Base-by-base conservation (phyloP, 2,888 invertebrate genomes). In the Muschampia plurimacula region DNA sequence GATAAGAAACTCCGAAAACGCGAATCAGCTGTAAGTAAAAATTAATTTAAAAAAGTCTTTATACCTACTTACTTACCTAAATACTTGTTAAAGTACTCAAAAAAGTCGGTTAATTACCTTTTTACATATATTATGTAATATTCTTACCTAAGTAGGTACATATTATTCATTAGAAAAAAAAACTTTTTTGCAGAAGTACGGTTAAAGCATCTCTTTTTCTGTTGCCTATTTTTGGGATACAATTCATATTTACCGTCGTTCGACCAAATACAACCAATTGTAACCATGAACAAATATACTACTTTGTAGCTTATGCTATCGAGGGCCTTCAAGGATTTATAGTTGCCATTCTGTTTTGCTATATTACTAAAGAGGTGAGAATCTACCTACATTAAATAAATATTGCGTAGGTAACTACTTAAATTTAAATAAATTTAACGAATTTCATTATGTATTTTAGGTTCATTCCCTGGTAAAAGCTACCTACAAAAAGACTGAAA, bases 151-250 rank as follows among this genome's bases (percentile, higher is more conserved):
- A 2, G 9, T 46, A 46, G 1, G 44, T 44, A 44, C 8, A 44
- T 44, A 44, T 44, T 10, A 44, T 44, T 9, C 44, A 44, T 44
- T 10, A 44, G 6, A 44, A 6, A 44, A 10, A 6, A 9, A 44
- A 44, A 44, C 44, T 65, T 67, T 87, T 84, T 81, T 82, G 10
- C 83, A 96, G 96, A 84, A 95, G 93, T 75, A 95, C 96, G 44
- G 92, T 96, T 22, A 95, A 96, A 81, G 96, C 96, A 0, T 96
- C 96, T 0, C 79, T 96, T 64, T 96, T 97, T 79, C 90, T 97
- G 77, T 95, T 97, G 86, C 96, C 97, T 0, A 88, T 97, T 49
- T 96, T 97, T 78, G 97, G 97, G 1, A 91, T 96, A 0, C 96
- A 97, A 80, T 96, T 96, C 79, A 89, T 97, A 22, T 86, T 96